phyloP scores from a whole-genome alignment of 2,113 vertebrate genomes.

The human (Homo sapiens) region GRCh38 chr18:4332001-4332500 shows the following conservation, averaged over 20 bases:
- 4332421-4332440: not conserved
- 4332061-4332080: not conserved
- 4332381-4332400: not conserved
- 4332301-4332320: not conserved
- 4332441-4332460: not conserved
- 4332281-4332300: constrained; percentile 46
- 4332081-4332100: not conserved
- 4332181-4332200: not conserved
- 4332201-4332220: constrained; percentile 17
- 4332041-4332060: not conserved
- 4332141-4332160: not conserved
- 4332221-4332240: not conserved
- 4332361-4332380: not conserved
- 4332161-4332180: not conserved
- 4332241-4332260: constrained; percentile 4
- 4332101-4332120: not conserved
- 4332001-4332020: not conserved
- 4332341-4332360: constrained; percentile 31
- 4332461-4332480: not conserved
- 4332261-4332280: constrained; percentile 14
- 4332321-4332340: constrained; percentile 20
- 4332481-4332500: not conserved
- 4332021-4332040: not conserved
- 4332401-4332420: not conserved
- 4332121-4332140: not conserved